phyloP scores from a whole-genome alignment of 2,888 invertebrate genomes.

The Hedychridium roseum region DNA sequence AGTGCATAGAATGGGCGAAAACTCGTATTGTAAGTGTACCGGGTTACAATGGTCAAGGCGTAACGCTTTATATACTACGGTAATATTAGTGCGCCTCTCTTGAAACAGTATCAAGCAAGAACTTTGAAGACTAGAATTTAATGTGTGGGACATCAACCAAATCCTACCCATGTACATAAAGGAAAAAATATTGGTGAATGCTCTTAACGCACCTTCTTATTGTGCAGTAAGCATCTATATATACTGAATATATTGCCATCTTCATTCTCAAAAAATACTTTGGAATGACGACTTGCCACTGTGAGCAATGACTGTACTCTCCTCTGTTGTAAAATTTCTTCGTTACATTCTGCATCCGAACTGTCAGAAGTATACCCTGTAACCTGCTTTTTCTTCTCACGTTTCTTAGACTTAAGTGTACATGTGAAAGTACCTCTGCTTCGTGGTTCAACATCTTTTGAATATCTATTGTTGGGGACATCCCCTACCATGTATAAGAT shows the following conservation, averaged over 20 bases:
- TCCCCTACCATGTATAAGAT: slow-evolving; percentile 45
- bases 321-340: slow-evolving; percentile 43
- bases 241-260: slow-evolving; percentile 76
- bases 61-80: no score
- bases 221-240: slow-evolving; percentile 76
- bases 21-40: no score
- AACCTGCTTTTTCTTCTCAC: slow-evolving; percentile 36
- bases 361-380: slow-evolving; percentile 41
- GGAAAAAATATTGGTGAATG: no score
- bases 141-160: no score
- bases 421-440: slow-evolving; percentile 18
- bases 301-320: slow-evolving; percentile 42
- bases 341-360: slow-evolving; percentile 49
- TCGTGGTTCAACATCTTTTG: slow-evolving; percentile 26
- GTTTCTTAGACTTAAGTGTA: slow-evolving; percentile 24
- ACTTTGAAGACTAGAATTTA: no score
- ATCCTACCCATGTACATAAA: no score
- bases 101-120: no score
- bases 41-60: no score
- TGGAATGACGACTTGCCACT: slow-evolving; percentile 71
- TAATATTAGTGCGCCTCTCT: no score
- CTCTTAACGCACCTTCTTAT: slow-evolving; percentile 72
- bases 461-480: slow-evolving; percentile 51
- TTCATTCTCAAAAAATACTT: slow-evolving; percentile 77
- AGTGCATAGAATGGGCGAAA: no score